Evolutionary conservation across 1,140 invertebrate genomes (phyloP).

Genomic region (Habropoda laboriosa): DNA sequence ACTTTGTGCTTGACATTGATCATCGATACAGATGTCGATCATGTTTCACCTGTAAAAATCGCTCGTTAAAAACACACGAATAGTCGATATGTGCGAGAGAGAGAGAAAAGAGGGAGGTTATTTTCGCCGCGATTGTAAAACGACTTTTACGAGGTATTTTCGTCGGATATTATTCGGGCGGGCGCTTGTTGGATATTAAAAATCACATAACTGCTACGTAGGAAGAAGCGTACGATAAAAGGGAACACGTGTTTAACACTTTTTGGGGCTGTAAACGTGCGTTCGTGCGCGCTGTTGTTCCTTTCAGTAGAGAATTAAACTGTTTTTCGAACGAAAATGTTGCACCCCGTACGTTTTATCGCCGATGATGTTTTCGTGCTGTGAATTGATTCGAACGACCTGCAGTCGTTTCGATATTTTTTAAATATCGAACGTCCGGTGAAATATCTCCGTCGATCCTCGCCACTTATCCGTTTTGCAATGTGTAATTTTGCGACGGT

Average conservation of each 20-base stretch:
- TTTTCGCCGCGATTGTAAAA: not conserved
- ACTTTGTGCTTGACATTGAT: not conserved
- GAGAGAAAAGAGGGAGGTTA: too few species aligned
- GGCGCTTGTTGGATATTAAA: not conserved
- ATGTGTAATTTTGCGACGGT: too few species aligned
- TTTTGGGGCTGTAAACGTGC: not conserved
- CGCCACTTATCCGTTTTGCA: too few species aligned
- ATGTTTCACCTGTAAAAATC: not conserved
- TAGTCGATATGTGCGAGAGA: not conserved
- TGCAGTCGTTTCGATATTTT: not conserved
- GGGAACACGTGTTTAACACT: constrained; percentile 3
- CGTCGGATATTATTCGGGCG: not conserved
- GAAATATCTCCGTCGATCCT: too few species aligned
- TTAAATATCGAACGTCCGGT: constrained; percentile 11
- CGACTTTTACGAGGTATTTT: not conserved
- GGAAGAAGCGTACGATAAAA: not conserved
- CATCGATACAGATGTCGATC: not conserved
- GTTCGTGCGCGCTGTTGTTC: not conserved
- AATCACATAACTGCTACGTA: not conserved
- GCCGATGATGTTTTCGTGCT: not conserved
- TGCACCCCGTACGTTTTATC: not conserved
- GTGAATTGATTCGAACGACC: not conserved
- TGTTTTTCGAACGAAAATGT: not conserved
- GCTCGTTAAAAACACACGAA: not conserved
- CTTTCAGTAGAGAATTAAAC: not conserved